A percentile compares a stretch with the other conserved stretches of the same genome.
Evolutionary conservation across 1,140 invertebrate species (phyloP).

Genomic region (Bombus difficillimus): DNA sequence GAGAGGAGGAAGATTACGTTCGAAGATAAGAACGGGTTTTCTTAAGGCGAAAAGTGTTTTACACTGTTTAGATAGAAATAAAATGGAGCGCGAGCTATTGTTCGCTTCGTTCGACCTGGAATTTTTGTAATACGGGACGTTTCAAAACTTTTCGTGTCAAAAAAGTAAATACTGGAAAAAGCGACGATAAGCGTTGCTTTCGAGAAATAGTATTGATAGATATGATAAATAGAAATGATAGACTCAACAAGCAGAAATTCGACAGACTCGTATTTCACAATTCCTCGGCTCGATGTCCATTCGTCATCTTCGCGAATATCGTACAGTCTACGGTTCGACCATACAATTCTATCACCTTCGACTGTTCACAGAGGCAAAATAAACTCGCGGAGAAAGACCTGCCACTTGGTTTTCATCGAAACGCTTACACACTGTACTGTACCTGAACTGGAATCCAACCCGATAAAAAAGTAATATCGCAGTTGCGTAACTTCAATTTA

Average conservation of each 20-base stretch:
- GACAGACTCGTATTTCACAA: too few species aligned
- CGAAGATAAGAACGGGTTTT: background rate
- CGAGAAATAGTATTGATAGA: too few species aligned
- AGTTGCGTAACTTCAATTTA: conserved; percentile 5
- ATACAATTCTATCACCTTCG: too few species aligned
- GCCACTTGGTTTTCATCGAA: background rate
- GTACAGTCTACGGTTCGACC: too few species aligned
- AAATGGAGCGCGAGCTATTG: background rate
- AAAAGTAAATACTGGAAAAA: background rate
- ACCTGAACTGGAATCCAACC: background rate
- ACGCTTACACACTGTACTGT: too few species aligned
- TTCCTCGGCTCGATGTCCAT: too few species aligned
- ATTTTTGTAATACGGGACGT: background rate
- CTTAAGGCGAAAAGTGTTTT: background rate
- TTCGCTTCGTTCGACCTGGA: background rate
- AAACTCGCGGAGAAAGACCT: background rate
- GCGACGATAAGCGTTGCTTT: background rate
- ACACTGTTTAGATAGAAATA: too few species aligned
- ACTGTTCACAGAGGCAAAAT: background rate
- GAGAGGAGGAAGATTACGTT: background rate
- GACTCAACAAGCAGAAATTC: too few species aligned
- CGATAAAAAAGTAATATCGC: conserved; percentile 10
- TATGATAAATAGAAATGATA: too few species aligned
- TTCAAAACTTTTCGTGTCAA: too few species aligned
- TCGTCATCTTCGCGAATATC: too few species aligned